Evolutionary conservation across 2,888 invertebrate species (phyloP).

Genomic region (Drosophila falleni): DNA sequence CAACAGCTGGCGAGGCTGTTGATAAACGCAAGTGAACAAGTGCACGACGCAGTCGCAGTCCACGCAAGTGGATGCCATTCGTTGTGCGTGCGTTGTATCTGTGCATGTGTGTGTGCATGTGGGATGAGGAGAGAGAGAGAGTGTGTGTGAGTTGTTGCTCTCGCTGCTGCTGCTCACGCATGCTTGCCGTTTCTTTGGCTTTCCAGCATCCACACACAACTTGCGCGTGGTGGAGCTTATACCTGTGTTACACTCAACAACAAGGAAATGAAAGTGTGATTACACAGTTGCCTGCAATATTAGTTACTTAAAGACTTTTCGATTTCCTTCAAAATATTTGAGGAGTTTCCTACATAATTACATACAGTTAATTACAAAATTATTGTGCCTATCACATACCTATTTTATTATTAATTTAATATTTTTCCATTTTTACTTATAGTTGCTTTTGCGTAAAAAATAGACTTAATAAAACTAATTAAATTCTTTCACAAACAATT

Average conservation of each 20-base stretch:
- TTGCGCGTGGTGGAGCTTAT: conserved; percentile 61
- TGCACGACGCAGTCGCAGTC: conserved; percentile 71
- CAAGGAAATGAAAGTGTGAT: background rate
- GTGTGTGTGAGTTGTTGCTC: conserved; percentile 10
- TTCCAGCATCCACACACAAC: conserved; percentile 71
- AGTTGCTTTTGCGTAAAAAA: too few relatives aligned
- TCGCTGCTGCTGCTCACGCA: conserved; percentile 31
- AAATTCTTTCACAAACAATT: too few relatives aligned
- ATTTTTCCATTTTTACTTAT: too few relatives aligned
- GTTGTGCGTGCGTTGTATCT: conserved; percentile 8
- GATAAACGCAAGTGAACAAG: conserved; percentile 62
- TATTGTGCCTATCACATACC: too few relatives aligned
- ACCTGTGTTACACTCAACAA: conserved; percentile 33
- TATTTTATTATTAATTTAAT: too few relatives aligned
- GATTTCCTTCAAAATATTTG: background rate
- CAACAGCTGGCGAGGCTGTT: conserved; percentile 35
- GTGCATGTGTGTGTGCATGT: conserved; percentile 4
- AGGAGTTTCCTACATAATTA: too few relatives aligned
- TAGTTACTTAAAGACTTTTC: background rate
- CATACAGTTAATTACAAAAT: too few relatives aligned
- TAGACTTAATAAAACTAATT: too few relatives aligned
- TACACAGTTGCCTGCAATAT: background rate
- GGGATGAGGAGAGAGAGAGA: conserved; percentile 10
- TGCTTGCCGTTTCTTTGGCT: conserved; percentile 15
- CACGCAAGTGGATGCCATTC: conserved; percentile 48